Evolutionary conservation across 2,113 vertebrate species (phyloP).

Genomic region (Tricholaema leucomelas): DNA sequence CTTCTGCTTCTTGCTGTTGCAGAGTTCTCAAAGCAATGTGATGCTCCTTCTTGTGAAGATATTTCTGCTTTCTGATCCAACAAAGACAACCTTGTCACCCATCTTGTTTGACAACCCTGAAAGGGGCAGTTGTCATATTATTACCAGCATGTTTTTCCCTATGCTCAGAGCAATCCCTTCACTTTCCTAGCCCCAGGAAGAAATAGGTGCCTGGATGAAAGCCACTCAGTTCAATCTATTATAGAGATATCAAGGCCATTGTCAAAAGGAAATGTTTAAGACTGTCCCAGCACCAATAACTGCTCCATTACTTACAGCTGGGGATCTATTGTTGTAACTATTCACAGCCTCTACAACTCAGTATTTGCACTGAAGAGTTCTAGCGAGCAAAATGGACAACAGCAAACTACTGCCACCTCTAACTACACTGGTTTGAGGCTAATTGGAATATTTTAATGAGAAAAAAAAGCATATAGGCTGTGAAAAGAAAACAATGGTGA

Average conservation of each 20-base stretch:
- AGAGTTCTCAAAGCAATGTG: not conserved
- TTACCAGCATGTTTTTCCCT: not conserved
- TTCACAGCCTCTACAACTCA: not conserved
- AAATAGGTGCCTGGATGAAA: not conserved
- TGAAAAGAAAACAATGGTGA: too few species aligned
- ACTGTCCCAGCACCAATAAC: not conserved
- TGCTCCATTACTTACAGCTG: not conserved
- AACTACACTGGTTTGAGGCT: too few species aligned
- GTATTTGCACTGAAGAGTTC: not conserved
- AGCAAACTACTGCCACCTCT: not conserved
- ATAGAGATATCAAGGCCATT: not conserved
- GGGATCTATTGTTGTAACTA: not conserved
- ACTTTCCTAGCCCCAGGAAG: not conserved
- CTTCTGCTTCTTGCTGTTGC: not conserved
- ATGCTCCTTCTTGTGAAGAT: not conserved
- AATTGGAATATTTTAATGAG: too few species aligned
- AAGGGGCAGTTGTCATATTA: not conserved
- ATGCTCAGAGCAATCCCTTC: not conserved
- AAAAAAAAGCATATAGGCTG: too few species aligned
- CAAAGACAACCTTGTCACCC: not conserved
- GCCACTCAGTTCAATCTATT: not conserved
- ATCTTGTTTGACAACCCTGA: not conserved
- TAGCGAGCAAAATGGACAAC: not conserved
- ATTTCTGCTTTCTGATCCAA: constrained; percentile 3
- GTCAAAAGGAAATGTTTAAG: not conserved